These are phyloP conservation scores for Ceratina calcarata DNA, from an alignment of 1,140 invertebrate genomes.

Conservation along the genomic window DNA sequence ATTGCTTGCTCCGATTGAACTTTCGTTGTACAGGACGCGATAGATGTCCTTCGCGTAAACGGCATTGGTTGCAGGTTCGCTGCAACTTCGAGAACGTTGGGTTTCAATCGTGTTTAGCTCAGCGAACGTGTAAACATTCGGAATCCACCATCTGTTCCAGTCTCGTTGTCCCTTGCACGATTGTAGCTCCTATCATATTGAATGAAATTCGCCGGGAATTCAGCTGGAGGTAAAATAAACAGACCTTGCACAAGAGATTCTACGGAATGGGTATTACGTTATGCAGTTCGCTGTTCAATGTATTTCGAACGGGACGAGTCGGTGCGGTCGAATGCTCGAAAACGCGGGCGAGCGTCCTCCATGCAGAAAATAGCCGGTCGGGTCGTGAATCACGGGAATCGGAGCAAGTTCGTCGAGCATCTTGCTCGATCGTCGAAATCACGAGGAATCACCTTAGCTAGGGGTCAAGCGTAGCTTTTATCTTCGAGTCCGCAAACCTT, in stretches of 20 bases:
- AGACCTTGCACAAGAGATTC: neutral
- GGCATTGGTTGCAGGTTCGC: neutral
- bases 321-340: neutral
- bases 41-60: constrained; percentile 3
- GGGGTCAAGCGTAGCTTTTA: neutral
- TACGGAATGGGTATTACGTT: neutral
- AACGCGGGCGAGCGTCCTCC: constrained; percentile 8
- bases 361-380: constrained; percentile 14
- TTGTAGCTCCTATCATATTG: too few relatives aligned
- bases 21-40: neutral
- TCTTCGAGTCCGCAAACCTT: neutral
- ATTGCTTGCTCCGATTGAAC: neutral
- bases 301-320: neutral
- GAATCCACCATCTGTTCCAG: neutral
- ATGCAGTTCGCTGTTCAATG: neutral
- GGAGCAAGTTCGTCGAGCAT: neutral
- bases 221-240: neutral
- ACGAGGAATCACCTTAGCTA: constrained; percentile 10
- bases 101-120: neutral
- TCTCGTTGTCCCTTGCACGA: neutral
- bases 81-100: neutral
- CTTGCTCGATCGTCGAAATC: constrained; percentile 17
- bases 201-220: constrained; percentile 13
- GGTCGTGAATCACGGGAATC: constrained; percentile 22
- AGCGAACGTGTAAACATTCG: constrained; percentile 21